Percentiles rank a stretch among this genome's conserved stretches.
These are phyloP conservation scores for Thaleichthys pacificus DNA, from an alignment of 2,797 vertebrate species.

Conservation along the genomic window DNA sequence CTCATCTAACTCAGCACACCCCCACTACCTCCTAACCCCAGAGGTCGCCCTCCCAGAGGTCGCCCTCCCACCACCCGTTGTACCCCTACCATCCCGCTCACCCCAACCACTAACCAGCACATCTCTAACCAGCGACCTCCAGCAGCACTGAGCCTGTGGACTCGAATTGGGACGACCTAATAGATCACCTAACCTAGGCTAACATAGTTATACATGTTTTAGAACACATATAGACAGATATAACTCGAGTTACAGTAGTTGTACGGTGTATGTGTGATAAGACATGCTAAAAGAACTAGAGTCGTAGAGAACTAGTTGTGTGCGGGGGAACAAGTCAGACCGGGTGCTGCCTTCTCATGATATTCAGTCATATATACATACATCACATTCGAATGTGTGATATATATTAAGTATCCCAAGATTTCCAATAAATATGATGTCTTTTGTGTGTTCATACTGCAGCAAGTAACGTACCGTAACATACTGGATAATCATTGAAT, in stretches of 20 bases:
- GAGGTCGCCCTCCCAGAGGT: conserved; percentile 45
- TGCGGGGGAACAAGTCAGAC: not conserved
- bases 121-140: conserved; percentile 38
- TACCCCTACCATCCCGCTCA: conserved; percentile 20
- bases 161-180: conserved; percentile 22
- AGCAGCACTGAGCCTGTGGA: conserved; percentile 9
- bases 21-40: conserved; percentile 58
- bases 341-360: conserved; percentile 2
- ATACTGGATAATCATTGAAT: conserved; percentile 7
- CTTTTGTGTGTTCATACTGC: not conserved
- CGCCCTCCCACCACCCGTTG: not conserved
- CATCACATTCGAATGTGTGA: not conserved
- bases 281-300: not conserved
- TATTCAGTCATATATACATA: conserved; percentile 23
- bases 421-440: not conserved
- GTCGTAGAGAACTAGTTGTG: not conserved
- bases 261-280: not conserved
- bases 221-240: not conserved
- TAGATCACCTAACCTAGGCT: conserved; percentile 2
- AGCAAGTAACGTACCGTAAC: conserved; percentile 2
- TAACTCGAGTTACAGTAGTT: conserved; percentile 13
- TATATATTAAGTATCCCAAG: conserved; percentile 15
- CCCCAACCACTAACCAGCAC: conserved; percentile 62
- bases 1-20: conserved; percentile 43
- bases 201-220: not conserved